phyloP scores from a whole-genome alignment of 2,113 vertebrate species.

The Mobula hypostoma region DNA sequence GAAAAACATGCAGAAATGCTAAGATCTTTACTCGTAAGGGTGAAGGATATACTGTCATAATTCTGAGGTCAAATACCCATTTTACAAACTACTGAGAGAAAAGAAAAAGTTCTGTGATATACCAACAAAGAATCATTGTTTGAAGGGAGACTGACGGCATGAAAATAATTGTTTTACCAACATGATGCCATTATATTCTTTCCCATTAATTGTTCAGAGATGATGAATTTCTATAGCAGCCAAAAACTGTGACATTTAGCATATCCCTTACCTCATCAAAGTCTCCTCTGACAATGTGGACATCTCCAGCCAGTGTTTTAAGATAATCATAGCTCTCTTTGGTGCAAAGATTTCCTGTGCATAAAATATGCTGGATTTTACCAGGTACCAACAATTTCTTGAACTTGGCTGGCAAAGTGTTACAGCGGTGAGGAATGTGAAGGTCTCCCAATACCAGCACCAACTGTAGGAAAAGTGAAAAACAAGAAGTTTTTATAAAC shows the following conservation, averaged over 20 bases:
- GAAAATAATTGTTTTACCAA: background rate
- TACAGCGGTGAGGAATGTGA: constrained; percentile 96
- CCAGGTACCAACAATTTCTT: constrained; percentile 96
- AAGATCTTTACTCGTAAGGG: background rate
- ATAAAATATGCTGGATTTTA: constrained; percentile 98
- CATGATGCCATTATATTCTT: background rate
- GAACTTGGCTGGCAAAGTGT: constrained; percentile 95
- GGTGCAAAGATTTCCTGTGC: constrained; percentile 96
- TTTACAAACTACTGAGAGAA: background rate
- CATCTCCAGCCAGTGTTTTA: constrained; percentile 96
- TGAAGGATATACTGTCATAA: too few species aligned
- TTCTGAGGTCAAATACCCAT: background rate
- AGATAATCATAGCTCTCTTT: constrained; percentile 99
- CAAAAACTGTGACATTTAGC: background rate
- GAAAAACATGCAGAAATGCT: background rate
- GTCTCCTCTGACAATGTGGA: constrained; percentile 94
- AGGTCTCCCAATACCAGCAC: constrained; percentile 97
- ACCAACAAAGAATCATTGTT: background rate
- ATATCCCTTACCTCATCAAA: constrained; percentile 79
- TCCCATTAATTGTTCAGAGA: background rate
- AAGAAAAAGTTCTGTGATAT: background rate
- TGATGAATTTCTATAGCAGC: background rate
- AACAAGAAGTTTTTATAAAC: constrained; percentile 19
- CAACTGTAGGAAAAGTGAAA: constrained; percentile 63
- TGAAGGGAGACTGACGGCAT: background rate